Base-by-base conservation (phyloP, 2,113 vertebrate species). In the Pelecanoides urinatrix region DNA sequence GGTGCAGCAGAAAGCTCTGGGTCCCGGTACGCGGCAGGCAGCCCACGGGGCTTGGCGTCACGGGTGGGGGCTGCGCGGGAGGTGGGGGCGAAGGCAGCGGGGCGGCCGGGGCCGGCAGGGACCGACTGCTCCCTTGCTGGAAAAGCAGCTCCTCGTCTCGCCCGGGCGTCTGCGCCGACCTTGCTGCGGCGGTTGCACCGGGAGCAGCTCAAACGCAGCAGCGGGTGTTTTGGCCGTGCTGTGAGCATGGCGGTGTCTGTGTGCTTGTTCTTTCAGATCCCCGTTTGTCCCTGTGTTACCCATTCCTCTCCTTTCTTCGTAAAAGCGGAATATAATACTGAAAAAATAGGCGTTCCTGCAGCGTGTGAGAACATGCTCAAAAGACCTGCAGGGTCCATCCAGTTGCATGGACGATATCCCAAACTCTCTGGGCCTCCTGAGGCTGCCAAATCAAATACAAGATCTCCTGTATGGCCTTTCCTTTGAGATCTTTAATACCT, bases 321-420 rank as follows among this genome's bases (percentile, higher is more conserved):
- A 21, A 22, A 90, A 61, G 11, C 84, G 72, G 78, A 78, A 61
- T 14, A 76, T 13, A 71, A 78, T 7, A 10, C 70, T 66, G 45
- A 11, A 14, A 40, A 44, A 12, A 7, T 0, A 5, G 32, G 11
- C 1, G 2, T 67, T 80, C 16, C 90, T 42, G 89, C 67, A 29
- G 90, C 7, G 0, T 11, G 0, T 32, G 6, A 40, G 78, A 66
- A 56, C 12, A 0, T 3, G 14, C 90, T 67, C 56, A 8, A 0
- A 32, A 34, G 70, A 55, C 61, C 72, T 21, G 4, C 56, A 5
- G 90, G 74, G 61, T 44, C 90, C 61, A 2, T 52, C 73, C 74
- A 0, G 1, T 19, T 13, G 58, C 94, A 71, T 1, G 9, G 93
- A 76, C 59, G 59, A 21, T 27, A 47, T 36, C 92, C 90, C 88